These are phyloP conservation scores for Epirrhoe tristata DNA, from an alignment of 2,888 invertebrate species.

Conservation along the genomic window DNA sequence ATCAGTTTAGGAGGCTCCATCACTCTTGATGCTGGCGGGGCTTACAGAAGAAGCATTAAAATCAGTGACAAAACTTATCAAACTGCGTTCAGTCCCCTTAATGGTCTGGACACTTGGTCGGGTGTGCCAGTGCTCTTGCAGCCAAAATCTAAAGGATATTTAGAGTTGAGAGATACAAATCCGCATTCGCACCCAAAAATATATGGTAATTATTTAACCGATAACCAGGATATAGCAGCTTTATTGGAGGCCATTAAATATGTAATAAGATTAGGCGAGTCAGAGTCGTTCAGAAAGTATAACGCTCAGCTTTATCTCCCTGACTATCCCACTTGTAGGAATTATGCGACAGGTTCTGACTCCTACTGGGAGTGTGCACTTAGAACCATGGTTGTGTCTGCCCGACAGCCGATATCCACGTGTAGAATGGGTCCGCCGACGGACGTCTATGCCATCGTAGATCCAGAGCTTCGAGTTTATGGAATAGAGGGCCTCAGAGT, in stretches of 20 bases:
- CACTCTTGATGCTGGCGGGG: conserved; percentile 84
- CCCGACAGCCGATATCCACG: conserved; percentile 88
- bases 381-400: conserved; percentile 81
- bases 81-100: conserved; percentile 83
- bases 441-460: conserved; percentile 88
- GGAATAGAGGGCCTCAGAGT: conserved; percentile 87
- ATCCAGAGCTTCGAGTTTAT: conserved; percentile 87
- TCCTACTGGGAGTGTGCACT: conserved; percentile 90
- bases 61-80: conserved; percentile 85
- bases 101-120: conserved; percentile 85
- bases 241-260: conserved; percentile 87
- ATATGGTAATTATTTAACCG: conserved; percentile 91
- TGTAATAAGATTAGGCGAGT: conserved; percentile 84
- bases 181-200: conserved; percentile 91
- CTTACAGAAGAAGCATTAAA: conserved; percentile 83
- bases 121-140: conserved; percentile 90
- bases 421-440: conserved; percentile 89
- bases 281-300: conserved; percentile 85
- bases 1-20: conserved; percentile 87
- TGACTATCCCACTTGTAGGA: conserved; percentile 82
- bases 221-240: conserved; percentile 86
- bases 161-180: conserved; percentile 89
- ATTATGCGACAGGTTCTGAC: conserved; percentile 82
- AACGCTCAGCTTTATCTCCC: conserved; percentile 82
- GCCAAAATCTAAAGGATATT: conserved; percentile 90